A percentile compares a stretch with the other conserved stretches of the same genome.
Conservation (phyloP, 2,113 vertebrate species). For the Corythoichthys intestinalis region DNA sequence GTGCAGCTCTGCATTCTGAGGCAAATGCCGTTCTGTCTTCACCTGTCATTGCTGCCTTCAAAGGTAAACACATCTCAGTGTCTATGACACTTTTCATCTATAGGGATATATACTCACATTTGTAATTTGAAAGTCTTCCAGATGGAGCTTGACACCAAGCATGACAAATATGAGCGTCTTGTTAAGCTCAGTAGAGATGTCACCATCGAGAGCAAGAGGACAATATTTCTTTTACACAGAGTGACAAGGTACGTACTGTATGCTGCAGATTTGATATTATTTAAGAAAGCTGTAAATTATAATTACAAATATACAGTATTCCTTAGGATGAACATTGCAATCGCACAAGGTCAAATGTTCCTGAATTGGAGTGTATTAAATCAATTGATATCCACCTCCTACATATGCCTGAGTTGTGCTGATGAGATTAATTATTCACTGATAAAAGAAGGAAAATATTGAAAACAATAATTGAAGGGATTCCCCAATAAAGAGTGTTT, state of each 20-base stretch:
- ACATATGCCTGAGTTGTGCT: no score
- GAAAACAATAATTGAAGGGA: no score
- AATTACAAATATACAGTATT: not conserved
- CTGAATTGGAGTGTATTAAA: no score
- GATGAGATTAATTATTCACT: no score
- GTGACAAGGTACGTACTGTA: constrained; percentile 78
- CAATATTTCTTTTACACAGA: constrained; percentile 92
- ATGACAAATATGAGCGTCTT: constrained; percentile 92
- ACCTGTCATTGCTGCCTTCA: constrained; percentile 80
- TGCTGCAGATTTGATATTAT: not conserved
- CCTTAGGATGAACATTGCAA: no score
- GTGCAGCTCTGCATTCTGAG: constrained; percentile 73
- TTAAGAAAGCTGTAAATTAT: not conserved
- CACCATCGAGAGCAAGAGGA: constrained; percentile 97
- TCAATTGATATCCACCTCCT: no score
- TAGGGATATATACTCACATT: not conserved
- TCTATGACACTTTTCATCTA: not conserved
- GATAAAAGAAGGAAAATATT: no score
- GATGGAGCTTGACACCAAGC: constrained; percentile 88
- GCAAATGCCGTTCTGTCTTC: constrained; percentile 69
- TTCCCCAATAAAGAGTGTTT: no score
- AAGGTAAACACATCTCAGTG: constrained; percentile 64
- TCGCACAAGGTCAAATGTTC: no score
- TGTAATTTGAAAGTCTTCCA: constrained; percentile 82
- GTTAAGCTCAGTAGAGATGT: constrained; percentile 94